phyloP scores from a whole-genome alignment of 2,888 invertebrate species.

The Yponomeuta evonymella region DNA sequence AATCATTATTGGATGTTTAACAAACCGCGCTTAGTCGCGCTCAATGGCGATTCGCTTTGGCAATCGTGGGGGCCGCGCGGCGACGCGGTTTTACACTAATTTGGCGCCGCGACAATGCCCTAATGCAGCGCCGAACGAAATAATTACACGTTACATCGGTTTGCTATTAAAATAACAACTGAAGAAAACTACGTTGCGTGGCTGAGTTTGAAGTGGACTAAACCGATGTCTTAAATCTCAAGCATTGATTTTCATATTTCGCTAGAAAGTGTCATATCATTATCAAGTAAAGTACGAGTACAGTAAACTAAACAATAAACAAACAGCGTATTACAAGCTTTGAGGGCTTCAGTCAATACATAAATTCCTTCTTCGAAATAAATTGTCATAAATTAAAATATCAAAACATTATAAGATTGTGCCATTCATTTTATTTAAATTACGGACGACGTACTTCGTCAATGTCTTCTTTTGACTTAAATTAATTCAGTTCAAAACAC shows the following conservation, averaged over 20 bases:
- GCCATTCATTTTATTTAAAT: not conserved
- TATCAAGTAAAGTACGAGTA: no score
- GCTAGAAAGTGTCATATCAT: no score
- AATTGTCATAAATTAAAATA: not conserved
- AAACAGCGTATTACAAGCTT: no score
- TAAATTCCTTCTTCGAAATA: not conserved
- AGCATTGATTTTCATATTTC: no score
- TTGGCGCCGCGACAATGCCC: conserved; percentile 5
- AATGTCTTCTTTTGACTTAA: not conserved
- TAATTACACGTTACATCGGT: not conserved
- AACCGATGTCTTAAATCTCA: no score
- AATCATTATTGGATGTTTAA: not conserved
- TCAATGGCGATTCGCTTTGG: conserved; percentile 52
- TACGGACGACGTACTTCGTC: not conserved
- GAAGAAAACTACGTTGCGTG: not conserved
- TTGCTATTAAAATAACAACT: no score
- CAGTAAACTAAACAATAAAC: no score
- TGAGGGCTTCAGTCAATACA: no score
- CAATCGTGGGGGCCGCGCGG: conserved; percentile 32
- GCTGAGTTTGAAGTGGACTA: no score
- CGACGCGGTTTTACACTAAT: not conserved
- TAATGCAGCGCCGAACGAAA: not conserved
- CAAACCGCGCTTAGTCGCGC: not conserved
- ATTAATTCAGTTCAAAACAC: not conserved
- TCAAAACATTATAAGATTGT: not conserved